Evolutionary conservation across 2,888 invertebrate species (phyloP), one percentile per base, ranked within the genome.

Genomic region (Diplazon laetatorius): DNA sequence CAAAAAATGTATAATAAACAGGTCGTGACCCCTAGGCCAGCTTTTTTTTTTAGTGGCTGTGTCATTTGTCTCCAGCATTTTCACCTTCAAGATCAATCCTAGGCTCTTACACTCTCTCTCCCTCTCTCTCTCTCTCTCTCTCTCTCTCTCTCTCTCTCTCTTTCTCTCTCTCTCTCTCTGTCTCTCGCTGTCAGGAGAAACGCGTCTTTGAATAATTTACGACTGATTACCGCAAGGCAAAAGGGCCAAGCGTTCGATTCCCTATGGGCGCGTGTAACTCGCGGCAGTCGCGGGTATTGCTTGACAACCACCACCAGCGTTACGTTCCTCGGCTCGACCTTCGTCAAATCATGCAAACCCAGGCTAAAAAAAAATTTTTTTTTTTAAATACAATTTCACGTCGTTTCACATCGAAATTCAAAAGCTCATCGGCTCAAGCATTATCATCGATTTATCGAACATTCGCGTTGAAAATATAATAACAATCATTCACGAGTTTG

Each of bases 161-260:
- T 18, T 14, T 60, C 60, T 46, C 39, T 46, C n/a, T n/a, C n/a
- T 52, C 59, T 22, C 14, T 57, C 46, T 37, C 69, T 55, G 69
- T 55, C 63, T 60, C 69, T 55, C 44, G 20, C 44, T 39, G 69
- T 75, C 62, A 39, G 18, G 59, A 42, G 50, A 37, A 76, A 66
- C 57, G 75, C 35, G 68, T 25, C 35, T 44, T 63, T 81, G 77
- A 80, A 81, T 80, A 77, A 81, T 80, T 79, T 70, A 74, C 60
- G 50, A 55, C 65, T 59, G 77, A 81, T 80, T 77, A 79, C 80
- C 46, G 59, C 39, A 48, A 18, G 62, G 48, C 37, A 63, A 46
- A 20, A 39, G 39, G 62, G 52, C 44, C 39, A 44, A 73, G 30
- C 22, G 46, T 81, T 78, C 78, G 71, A 79, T 76, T 76, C 79